These are phyloP conservation scores for Uromys caudimaculatus DNA, from an alignment of 2,797 vertebrate species.

Conservation along the genomic window DNA sequence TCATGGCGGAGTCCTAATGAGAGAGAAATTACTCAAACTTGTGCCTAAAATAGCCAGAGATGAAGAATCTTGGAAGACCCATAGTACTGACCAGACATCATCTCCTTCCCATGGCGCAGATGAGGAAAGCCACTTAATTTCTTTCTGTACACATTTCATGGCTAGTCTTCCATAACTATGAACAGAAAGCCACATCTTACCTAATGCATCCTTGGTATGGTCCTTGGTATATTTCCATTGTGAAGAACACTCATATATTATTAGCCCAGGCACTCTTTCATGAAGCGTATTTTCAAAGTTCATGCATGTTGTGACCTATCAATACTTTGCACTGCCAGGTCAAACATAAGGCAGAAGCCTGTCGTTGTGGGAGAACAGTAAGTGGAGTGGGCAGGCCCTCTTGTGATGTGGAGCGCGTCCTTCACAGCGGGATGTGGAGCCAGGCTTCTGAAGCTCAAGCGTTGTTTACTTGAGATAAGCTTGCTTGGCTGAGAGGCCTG, in stretches of 20 bases:
- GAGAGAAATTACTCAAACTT: not conserved
- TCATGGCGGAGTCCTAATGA: not conserved
- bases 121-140: not conserved
- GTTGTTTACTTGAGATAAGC: slow-evolving; percentile 49
- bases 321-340: not conserved
- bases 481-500: slow-evolving; percentile 9
- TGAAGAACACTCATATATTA: not conserved
- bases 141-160: not conserved
- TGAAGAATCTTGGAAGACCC: not conserved
- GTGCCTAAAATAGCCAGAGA: not conserved
- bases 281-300: not conserved
- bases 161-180: not conserved
- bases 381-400: not conserved
- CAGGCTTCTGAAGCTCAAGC: slow-evolving; percentile 56
- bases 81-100: not conserved
- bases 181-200: not conserved
- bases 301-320: not conserved
- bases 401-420: not conserved
- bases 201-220: not conserved
- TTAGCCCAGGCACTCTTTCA: not conserved
- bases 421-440: not conserved
- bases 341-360: not conserved
- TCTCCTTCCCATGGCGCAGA: not conserved
- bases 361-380: not conserved
- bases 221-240: not conserved